phyloP scores from a whole-genome alignment of 1,140 invertebrate species.

The Apis laboriosa region DNA sequence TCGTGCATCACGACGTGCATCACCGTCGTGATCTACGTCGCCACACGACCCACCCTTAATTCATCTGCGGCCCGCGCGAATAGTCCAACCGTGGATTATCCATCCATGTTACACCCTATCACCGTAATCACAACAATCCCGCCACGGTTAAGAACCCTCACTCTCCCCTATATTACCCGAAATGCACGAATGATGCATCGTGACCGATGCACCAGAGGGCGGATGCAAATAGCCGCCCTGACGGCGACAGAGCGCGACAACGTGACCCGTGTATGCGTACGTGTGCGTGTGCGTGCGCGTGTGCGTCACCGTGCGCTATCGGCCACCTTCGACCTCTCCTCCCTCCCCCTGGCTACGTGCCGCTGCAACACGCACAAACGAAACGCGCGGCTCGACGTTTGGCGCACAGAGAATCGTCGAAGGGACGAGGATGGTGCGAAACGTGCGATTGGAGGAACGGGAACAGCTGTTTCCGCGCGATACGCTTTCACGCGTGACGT shows the following conservation, averaged over 20 bases:
- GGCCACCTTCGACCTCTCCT: neutral
- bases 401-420: too few relatives aligned
- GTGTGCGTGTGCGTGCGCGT: too few relatives aligned
- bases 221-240: too few relatives aligned
- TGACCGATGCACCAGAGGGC: neutral
- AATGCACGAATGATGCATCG: neutral
- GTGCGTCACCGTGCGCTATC: neutral
- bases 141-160: neutral
- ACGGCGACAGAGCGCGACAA: too few relatives aligned
- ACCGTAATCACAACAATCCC: neutral
- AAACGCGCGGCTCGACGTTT: neutral
- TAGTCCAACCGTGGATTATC: neutral
- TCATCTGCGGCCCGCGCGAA: neutral
- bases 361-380: neutral
- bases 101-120: neutral
- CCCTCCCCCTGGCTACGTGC: neutral
- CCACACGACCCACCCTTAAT: neutral
- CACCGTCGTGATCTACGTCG: slow-evolving; percentile 2
- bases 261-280: neutral
- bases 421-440: too few relatives aligned
- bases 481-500: slow-evolving; percentile 10
- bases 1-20: neutral
- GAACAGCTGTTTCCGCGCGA: slow-evolving; percentile 30
- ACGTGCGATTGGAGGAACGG: too few relatives aligned
- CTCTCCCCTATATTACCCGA: neutral